phyloP scores from a whole-genome alignment of 2,797 vertebrate genomes.

The Hoplostethus mediterraneus region DNA sequence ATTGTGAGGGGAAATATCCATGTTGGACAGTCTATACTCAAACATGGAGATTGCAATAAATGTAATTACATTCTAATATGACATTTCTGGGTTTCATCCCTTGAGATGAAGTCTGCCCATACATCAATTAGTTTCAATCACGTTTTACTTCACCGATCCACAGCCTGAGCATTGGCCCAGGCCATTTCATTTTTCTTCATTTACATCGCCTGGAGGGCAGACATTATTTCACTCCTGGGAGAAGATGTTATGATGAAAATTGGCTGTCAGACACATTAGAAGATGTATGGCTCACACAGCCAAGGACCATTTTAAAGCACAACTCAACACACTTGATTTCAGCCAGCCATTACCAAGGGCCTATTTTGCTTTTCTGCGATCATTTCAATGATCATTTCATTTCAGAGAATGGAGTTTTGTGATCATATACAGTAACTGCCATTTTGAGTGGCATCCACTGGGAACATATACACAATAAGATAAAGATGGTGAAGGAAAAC shows the following conservation, averaged over 20 bases:
- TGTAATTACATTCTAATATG: constrained; percentile 67
- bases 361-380: constrained; percentile 34
- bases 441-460: constrained; percentile 2
- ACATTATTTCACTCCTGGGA: constrained; percentile 69
- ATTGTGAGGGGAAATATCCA: constrained; percentile 24
- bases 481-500: not conserved
- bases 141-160: constrained; percentile 65
- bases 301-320: constrained; percentile 45
- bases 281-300: constrained; percentile 57
- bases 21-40: constrained; percentile 31
- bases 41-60: constrained; percentile 46
- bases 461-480: not conserved
- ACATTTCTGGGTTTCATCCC: constrained; percentile 69
- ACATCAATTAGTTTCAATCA: constrained; percentile 75
- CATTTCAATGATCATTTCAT: constrained; percentile 41
- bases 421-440: not conserved
- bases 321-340: constrained; percentile 41
- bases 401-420: constrained; percentile 18
- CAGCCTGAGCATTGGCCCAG: constrained; percentile 34
- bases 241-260: constrained; percentile 74
- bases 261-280: constrained; percentile 63
- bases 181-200: constrained; percentile 71
- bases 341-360: constrained; percentile 10
- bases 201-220: constrained; percentile 67
- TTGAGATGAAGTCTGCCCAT: constrained; percentile 62